These are phyloP conservation scores for Orcinus orca DNA, from an alignment of 2,113 vertebrate genomes.

Conservation along the genomic window DNA sequence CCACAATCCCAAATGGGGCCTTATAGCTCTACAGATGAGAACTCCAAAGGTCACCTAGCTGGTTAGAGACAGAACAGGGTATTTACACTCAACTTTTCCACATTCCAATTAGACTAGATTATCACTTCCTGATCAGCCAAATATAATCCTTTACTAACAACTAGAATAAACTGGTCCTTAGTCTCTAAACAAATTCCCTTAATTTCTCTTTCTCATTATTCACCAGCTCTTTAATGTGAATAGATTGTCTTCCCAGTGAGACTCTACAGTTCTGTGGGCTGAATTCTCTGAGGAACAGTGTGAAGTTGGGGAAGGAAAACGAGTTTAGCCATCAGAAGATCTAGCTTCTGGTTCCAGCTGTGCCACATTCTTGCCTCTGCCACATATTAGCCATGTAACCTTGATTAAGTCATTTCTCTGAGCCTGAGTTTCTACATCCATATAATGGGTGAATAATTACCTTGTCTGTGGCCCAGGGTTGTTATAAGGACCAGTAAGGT, in stretches of 20 bases:
- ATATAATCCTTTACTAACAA: background rate
- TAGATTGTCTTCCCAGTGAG: background rate
- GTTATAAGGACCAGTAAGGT: background rate
- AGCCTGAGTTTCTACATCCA: background rate
- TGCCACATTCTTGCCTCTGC: background rate
- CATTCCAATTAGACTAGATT: background rate
- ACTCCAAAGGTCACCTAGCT: background rate
- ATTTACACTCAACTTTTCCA: background rate
- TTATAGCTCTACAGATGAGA: background rate
- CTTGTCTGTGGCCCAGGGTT: background rate
- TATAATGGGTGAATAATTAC: background rate
- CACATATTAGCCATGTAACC: background rate
- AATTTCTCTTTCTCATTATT: background rate
- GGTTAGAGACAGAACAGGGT: background rate
- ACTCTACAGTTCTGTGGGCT: background rate
- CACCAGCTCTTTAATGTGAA: background rate
- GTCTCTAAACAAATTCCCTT: background rate
- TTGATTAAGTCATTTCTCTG: background rate
- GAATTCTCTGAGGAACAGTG: background rate
- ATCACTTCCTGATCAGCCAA: background rate
- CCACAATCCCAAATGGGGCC: background rate
- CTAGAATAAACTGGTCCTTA: background rate
- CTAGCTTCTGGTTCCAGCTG: background rate
- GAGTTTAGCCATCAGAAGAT: background rate
- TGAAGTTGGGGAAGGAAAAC: background rate